phyloP scores from a whole-genome alignment of 2,888 invertebrate species.

The Tetragonisca angustula region DNA sequence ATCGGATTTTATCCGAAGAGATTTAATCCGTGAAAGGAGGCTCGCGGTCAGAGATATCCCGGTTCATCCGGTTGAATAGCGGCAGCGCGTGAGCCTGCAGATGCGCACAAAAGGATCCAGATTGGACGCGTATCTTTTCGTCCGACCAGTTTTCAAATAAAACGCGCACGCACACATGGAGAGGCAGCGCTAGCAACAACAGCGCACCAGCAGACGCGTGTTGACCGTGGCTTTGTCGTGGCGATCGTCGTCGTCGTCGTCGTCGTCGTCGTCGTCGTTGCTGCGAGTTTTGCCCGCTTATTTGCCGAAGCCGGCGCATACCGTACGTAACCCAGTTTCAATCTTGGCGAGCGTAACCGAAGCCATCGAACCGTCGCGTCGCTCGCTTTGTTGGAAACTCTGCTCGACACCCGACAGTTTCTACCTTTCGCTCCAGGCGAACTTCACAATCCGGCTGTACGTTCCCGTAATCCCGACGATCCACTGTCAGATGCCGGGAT shows the following conservation, averaged over 20 bases:
- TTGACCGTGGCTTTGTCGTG: slow-evolving; percentile 38
- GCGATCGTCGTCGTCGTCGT: slow-evolving; percentile 12
- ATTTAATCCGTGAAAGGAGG: slow-evolving; percentile 56
- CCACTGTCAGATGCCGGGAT: slow-evolving; percentile 27
- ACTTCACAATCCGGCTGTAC: slow-evolving; percentile 20
- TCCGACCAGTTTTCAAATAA: slow-evolving; percentile 61
- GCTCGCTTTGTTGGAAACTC: slow-evolving; percentile 51
- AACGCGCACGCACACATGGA: slow-evolving; percentile 38
- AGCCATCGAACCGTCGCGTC: slow-evolving; percentile 38
- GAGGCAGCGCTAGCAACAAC: not conserved
- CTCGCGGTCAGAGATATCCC: slow-evolving; percentile 46
- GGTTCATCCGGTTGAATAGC: slow-evolving; percentile 41
- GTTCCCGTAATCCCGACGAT: slow-evolving; percentile 17
- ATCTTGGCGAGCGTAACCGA: slow-evolving; percentile 36
- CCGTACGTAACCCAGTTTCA: slow-evolving; percentile 65
- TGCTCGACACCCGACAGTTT: slow-evolving; percentile 5
- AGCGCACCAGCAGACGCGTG: not conserved
- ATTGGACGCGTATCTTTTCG: slow-evolving; percentile 69
- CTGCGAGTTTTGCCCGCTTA: slow-evolving; percentile 46
- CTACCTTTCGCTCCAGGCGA: slow-evolving; percentile 19
- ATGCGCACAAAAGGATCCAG: slow-evolving; percentile 66
- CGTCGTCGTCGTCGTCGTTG: slow-evolving; percentile 23
- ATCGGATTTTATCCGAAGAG: slow-evolving; percentile 56
- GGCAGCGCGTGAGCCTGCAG: slow-evolving; percentile 55
- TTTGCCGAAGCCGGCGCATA: slow-evolving; percentile 45